Conservation (phyloP, 2,888 invertebrate genomes). For the Epistrophe eligans region DNA sequence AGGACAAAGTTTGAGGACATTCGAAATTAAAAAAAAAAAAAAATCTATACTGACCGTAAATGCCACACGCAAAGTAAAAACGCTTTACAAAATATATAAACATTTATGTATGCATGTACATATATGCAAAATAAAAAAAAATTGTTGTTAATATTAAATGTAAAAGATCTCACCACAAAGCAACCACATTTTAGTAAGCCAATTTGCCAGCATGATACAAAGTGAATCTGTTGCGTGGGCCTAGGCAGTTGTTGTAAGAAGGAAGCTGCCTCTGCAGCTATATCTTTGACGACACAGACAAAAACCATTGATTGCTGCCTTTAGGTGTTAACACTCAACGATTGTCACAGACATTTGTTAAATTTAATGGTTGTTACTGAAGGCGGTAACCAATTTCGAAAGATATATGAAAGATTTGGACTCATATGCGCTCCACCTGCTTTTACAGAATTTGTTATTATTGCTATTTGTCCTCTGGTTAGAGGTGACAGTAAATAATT, state of each 20-base stretch:
- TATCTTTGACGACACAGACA: conserved; percentile 38
- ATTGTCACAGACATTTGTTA: conserved; percentile 27
- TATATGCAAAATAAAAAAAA: not conserved
- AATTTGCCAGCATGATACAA: conserved; percentile 34
- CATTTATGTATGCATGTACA: too few relatives aligned
- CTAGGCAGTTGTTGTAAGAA: not conserved
- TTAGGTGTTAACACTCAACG: conserved; percentile 20
- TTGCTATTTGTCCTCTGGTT: conserved; percentile 50
- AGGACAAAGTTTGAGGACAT: not conserved
- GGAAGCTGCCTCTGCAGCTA: conserved; percentile 18
- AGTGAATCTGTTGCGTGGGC: conserved; percentile 48
- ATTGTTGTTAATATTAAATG: not conserved
- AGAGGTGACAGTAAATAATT: conserved; percentile 35
- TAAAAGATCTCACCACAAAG: conserved; percentile 9
- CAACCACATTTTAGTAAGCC: conserved; percentile 24
- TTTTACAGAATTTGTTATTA: conserved; percentile 22
- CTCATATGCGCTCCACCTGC: conserved; percentile 53
- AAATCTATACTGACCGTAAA: not conserved
- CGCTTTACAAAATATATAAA: not conserved
- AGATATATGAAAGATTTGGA: conserved; percentile 7
- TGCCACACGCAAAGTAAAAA: not conserved
- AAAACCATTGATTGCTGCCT: conserved; percentile 39
- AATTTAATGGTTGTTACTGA: conserved; percentile 30
- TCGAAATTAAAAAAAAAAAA: not conserved
- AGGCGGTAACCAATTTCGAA: conserved; percentile 25